Base-by-base conservation (phyloP, 2,888 invertebrate species). In the Drosophila quinaria region DNA sequence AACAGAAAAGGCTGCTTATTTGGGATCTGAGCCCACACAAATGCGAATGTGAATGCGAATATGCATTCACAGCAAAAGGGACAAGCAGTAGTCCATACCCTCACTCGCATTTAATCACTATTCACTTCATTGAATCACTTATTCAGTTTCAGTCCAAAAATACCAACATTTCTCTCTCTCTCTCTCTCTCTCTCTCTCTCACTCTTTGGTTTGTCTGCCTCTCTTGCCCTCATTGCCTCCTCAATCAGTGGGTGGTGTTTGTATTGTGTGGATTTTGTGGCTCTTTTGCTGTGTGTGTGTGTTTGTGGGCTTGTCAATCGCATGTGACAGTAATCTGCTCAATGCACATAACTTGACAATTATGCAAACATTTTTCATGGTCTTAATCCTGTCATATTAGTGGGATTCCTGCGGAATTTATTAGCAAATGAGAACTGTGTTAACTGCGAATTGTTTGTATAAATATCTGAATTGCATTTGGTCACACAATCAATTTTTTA, bases 71-170 rank as follows among this genome's bases (percentile, higher is more conserved):
- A 31, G 39, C 6, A 41, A 58, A 15, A 33, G 56, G 25, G 46
- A 37, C 35, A 13, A 17, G 13, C n/a, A 10, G 50, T n/a, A 51
- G 51, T 25, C 25, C 52, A 25, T 19, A 44, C 50, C 60, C 42
- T 25, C 64, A 46, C 22, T 69, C 62, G 79, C 61, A 81, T 85
- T 81, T 85, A 81, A 81, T 81, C 81, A 85, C 82, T 79, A 85
- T 81, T 75, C 85, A 81, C 81, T 81, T 81, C 80, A 85, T 81
- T 85, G 81, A 85, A 75, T 85, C 85, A 85, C 72, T 81, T 81
- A 85, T 81, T 85, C 85, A 85, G 82, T 81, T 75, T 69, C 62
- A 56, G 74, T 59, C 66, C 59, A 47, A 70, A 80, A 83, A 83
- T 80, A 67, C 80, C 66, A 65, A 70, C 62, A 58, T n/a, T n/a